Evolutionary conservation across 2,113 vertebrate species (phyloP).

Genomic region (Oreotrochilus melanogaster): DNA sequence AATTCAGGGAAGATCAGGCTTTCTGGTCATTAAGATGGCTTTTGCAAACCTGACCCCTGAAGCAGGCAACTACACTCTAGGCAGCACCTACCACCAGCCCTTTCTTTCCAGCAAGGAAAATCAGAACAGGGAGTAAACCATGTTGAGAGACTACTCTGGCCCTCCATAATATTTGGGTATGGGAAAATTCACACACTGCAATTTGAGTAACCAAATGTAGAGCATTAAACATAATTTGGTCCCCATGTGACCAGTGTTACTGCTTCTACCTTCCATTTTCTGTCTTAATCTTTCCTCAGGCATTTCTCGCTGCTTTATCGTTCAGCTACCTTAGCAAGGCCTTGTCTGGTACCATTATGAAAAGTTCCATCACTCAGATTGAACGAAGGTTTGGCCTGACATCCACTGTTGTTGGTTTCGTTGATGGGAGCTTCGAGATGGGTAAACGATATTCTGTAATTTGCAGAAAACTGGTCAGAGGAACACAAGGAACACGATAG

Average conservation of each 20-base stretch:
- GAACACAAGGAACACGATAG: background rate
- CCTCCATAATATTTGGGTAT: fast-evolving
- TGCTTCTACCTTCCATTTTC: background rate
- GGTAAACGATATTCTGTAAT: constrained; percentile 75
- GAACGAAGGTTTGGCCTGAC: constrained; percentile 91
- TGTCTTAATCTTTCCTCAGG: constrained; percentile 69
- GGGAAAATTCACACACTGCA: background rate
- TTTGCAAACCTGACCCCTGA: background rate
- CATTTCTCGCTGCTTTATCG: constrained; percentile 86
- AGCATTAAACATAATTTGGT: background rate
- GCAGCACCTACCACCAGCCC: background rate
- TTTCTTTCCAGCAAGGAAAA: background rate
- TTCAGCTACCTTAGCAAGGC: constrained; percentile 86
- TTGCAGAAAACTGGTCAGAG: background rate
- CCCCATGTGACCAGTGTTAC: background rate
- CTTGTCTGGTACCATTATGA: constrained; percentile 85
- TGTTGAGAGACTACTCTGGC: background rate
- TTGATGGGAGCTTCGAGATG: constrained; percentile 93
- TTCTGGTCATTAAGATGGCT: background rate
- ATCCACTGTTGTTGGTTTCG: constrained; percentile 83
- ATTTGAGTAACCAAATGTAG: fast-evolving
- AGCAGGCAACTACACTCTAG: background rate
- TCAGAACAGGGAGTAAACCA: background rate
- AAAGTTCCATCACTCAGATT: constrained; percentile 92
- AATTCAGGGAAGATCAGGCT: background rate